Percentiles rank a stretch among this genome's conserved stretches.
phyloP scores from a whole-genome alignment of 2,888 invertebrate genomes.

The Phengaris alcon region DNA sequence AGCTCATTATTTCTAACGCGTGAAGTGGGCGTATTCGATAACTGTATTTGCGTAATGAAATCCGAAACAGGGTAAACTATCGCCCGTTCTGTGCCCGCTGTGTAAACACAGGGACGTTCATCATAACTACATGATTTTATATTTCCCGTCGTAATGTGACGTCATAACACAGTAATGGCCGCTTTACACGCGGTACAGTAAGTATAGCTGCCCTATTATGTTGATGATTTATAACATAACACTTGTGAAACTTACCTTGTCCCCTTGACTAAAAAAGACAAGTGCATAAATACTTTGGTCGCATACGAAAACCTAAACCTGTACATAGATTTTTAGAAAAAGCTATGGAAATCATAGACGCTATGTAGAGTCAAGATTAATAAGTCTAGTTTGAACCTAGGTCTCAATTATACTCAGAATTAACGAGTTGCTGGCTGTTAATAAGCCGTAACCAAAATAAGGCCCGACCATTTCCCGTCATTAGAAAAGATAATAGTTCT shows the following conservation, averaged over 20 bases:
- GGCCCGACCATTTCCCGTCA: no score
- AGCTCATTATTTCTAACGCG: background rate
- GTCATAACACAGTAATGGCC: conserved; percentile 37
- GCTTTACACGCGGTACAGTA: background rate
- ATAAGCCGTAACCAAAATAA: background rate
- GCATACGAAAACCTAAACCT: no score
- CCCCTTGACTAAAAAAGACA: background rate
- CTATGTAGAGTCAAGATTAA: background rate
- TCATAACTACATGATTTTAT: conserved; percentile 53
- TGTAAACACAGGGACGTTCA: conserved; percentile 42
- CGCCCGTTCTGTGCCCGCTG: conserved; percentile 39
- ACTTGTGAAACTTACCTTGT: background rate
- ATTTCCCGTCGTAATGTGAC: conserved; percentile 57
- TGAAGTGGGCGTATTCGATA: conserved; percentile 34
- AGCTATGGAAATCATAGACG: background rate
- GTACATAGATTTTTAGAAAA: no score
- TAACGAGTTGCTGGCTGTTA: background rate
- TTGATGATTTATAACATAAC: background rate
- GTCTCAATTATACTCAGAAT: no score
- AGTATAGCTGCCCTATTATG: background rate
- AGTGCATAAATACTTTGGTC: background rate
- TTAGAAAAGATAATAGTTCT: no score
- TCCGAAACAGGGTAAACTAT: conserved; percentile 32
- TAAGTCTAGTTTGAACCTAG: background rate
- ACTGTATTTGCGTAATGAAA: conserved; percentile 33